Evolutionary conservation across 1,140 invertebrate species (phyloP), one percentile per base, ranked within the genome.

Genomic region (Thaumatotibia leucotreta): DNA sequence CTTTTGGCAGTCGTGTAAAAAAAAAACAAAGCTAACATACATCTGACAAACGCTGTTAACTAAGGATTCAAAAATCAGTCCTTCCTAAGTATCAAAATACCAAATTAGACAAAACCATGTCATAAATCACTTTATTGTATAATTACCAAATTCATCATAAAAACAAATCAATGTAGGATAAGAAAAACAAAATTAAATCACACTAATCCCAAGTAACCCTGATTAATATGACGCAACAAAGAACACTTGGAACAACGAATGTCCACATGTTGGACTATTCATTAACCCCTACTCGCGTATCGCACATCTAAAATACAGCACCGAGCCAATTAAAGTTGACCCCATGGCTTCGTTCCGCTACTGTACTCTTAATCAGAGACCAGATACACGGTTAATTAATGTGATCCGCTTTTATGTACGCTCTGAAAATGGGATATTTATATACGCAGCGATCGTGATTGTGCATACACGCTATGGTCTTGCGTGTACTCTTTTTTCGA

Each of bases 361-460:
- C 76, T 83, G 82, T 76, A 84, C 83, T 84, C 84, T 87, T 88
- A 88, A 88, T 88, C 83, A 88, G 79, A 64, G 66, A 66, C 70
- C 74, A 83, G 83, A 88, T 85, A 86, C 76, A 86, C 69, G 76
- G 73, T 82, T 88, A 85, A 86, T 86, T 88, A 88, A 86, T 86
- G 79, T 81, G 76, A 80, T 82, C 77, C 76, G 67, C 75, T 84
- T 86, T 84, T 86, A 80, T 84, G 82, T 79, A 74, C 61, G 68
- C 67, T 74, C 65, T 70, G 74, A 76, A 82, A 79, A 75, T 77
- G 67, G 75, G 72, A 72, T 72, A 65, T 70, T 73, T 45, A 33
- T 62, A 35, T 62, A 62, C 29, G 31, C 32, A 62, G 29, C 32
- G 32, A 62, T 33, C 61, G 32, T 22, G 61, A 62, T 62, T 35